Conservation (phyloP, 1,140 invertebrate genomes). For the Ruditapes philippinarum region DNA sequence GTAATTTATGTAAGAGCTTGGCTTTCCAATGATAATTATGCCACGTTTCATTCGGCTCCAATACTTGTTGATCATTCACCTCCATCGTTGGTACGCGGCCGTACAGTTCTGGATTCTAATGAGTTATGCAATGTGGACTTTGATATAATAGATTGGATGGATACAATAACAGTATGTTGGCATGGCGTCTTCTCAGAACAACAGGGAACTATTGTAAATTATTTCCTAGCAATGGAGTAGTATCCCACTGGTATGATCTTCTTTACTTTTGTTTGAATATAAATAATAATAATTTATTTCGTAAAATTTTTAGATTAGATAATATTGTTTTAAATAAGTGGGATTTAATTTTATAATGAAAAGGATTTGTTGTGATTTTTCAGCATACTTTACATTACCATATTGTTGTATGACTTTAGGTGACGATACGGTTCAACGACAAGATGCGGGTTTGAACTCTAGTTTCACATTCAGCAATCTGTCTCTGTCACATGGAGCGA, state of each 20-base stretch:
- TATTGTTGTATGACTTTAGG: slow-evolving; percentile 26
- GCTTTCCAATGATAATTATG: no score
- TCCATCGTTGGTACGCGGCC: neutral
- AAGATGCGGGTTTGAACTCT: slow-evolving; percentile 32
- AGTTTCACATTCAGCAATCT: slow-evolving; percentile 9
- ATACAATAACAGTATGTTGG: no score
- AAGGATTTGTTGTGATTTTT: neutral
- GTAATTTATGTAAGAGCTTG: no score
- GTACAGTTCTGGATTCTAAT: no score
- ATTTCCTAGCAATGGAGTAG: slow-evolving; percentile 54
- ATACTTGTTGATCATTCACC: slow-evolving; percentile 15
- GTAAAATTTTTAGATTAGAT: neutral
- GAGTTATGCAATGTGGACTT: neutral
- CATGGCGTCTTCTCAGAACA: no score
- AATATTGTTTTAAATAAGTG: neutral
- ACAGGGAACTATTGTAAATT: slow-evolving; percentile 37
- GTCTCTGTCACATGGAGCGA: slow-evolving; percentile 49
- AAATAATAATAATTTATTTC: neutral
- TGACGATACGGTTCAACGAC: slow-evolving; percentile 62
- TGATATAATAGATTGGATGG: slow-evolving; percentile 16
- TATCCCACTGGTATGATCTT: slow-evolving; percentile 50
- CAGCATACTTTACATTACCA: neutral
- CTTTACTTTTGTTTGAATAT: neutral
- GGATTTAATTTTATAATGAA: neutral
- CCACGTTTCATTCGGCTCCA: no score